phyloP scores from a whole-genome alignment of 2,797 vertebrate genomes.

The Acanthurus leucopareius region DNA sequence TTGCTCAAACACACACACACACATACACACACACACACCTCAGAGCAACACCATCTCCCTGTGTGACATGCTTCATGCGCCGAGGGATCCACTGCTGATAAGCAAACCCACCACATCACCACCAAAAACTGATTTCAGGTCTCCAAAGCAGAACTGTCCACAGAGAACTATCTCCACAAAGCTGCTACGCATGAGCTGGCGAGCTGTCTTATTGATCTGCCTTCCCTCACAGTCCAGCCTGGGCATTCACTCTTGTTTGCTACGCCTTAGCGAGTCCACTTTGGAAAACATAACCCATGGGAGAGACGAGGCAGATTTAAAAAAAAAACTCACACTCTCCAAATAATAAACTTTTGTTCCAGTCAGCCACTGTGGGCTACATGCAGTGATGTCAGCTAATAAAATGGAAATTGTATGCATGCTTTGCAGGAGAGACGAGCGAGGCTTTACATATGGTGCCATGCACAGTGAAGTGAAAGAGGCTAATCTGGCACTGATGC shows the following conservation, averaged over 20 bases:
- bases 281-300: slow-evolving; percentile 79
- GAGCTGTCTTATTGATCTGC: slow-evolving; percentile 83
- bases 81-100: slow-evolving; percentile 73
- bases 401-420: slow-evolving; percentile 63
- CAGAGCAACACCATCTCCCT: slow-evolving; percentile 54
- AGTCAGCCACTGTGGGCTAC: slow-evolving; percentile 22
- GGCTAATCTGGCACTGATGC: slow-evolving; percentile 50
- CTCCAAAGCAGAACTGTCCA: slow-evolving; percentile 82
- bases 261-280: slow-evolving; percentile 80
- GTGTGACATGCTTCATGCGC: slow-evolving; percentile 75
- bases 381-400: slow-evolving; percentile 54
- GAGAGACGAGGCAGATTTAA: slow-evolving; percentile 60
- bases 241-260: slow-evolving; percentile 80
- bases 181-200: slow-evolving; percentile 78
- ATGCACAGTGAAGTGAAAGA: slow-evolving; percentile 49
- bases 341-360: slow-evolving; percentile 66
- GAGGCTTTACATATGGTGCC: slow-evolving; percentile 33
- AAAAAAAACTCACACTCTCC: slow-evolving; percentile 36
- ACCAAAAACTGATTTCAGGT: slow-evolving; percentile 77
- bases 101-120: slow-evolving; percentile 56
- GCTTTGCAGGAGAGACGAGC: slow-evolving; percentile 24
- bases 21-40: slow-evolving; percentile 49
- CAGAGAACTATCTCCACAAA: slow-evolving; percentile 79
- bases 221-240: slow-evolving; percentile 73
- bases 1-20: slow-evolving; percentile 43